Evolutionary conservation across 2,888 invertebrate genomes (phyloP), one percentile per base, ranked within the genome.

Genomic region (Perdita meconis): DNA sequence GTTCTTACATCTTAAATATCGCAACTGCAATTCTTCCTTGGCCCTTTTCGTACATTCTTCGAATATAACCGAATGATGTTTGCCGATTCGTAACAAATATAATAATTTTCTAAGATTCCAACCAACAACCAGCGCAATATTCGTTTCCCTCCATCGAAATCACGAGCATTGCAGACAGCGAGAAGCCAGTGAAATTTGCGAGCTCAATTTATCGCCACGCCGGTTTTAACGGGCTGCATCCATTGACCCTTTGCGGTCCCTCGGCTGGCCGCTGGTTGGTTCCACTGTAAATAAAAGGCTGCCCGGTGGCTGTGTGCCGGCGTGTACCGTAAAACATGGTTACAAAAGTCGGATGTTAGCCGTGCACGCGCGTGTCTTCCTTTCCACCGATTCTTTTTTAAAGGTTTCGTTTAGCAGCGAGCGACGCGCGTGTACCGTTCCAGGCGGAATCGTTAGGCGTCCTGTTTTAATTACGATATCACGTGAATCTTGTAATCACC

Each of bases 271-370:
- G 60, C 47, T 42, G 75, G 68, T 78, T 47, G 60, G 72, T 61
- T 47, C 19, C 51, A 69, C 72, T 79, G 79, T 79, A 78, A 79
- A 79, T 79, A 78, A 79, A 72, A 59, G 79, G 67, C 73, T 57
- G 63, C 36, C 60, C 51, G 47, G 50, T 60, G 69, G 44, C 55
- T 42, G 56, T 44, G 70, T 63, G 67, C 60, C 22, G 50, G 24
- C 63, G 44, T 78, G 74, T 74, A 78, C 74, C 78, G 78, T 80
- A 74, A 80, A 78, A 78, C 80, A 80, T 63, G 67, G 80, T 67
- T 80, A 78, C 78, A 12, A 63, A 64, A 67, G 70, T 24, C 53
- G 64, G 13, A 34, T 38, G 66, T 51, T 40, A 65, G 50, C 65
- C 51, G 66, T n/a, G 44, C 55, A 19, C 60, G 26, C 75, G 26